Evolutionary conservation across 2,113 vertebrate genomes (phyloP), one percentile per base, ranked within the genome.

Genomic region (Fregetta grallaria): DNA sequence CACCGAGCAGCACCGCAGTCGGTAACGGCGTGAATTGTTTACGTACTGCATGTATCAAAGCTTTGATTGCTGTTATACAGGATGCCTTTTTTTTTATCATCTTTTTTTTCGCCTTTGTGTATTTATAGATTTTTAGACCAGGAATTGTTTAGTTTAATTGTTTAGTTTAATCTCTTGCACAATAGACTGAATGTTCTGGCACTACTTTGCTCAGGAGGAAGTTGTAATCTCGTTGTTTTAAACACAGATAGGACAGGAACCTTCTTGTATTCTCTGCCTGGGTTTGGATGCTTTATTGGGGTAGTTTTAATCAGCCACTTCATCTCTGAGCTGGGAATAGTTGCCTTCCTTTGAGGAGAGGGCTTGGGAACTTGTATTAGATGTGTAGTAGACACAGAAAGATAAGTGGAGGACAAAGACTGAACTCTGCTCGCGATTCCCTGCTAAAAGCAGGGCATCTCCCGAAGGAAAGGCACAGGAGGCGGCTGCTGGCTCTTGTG

Each of bases 11-110:
- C 27, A 22, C 34, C 3, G 22, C 18, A 10, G 52, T 7, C 4
- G 1, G 19, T 7, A 32, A 4, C 6, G 7, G 0, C 14, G 1
- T 20, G 45, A 36, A 8, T n/a, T n/a, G n/a, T n/a, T 10, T 38
- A 10, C 38, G 29, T 67, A 3, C 4, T n/a, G 8, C 6, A 0
- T 7, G 3, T 11, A 7, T 79, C 70, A 68, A 59, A 70, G 70
- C 67, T 73, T 18, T 36, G 21, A 21, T 17, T 68, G 73, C 34
- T 80, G 40, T 30, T 44, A 20, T 27, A 4, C 23, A 38, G 30
- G 14, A 8, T 67, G 29, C n/a, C 74, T 63, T 62, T 25, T 70
- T 22, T 13, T n/a, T 50, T 38, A 22, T 78, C 7, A 38, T 45
- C 18, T 45, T 47, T 14, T 65, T 32, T 20, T 32, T 8, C 8